phyloP scores from a whole-genome alignment of 2,797 vertebrate species.

The Bryconaethiops microstoma region DNA sequence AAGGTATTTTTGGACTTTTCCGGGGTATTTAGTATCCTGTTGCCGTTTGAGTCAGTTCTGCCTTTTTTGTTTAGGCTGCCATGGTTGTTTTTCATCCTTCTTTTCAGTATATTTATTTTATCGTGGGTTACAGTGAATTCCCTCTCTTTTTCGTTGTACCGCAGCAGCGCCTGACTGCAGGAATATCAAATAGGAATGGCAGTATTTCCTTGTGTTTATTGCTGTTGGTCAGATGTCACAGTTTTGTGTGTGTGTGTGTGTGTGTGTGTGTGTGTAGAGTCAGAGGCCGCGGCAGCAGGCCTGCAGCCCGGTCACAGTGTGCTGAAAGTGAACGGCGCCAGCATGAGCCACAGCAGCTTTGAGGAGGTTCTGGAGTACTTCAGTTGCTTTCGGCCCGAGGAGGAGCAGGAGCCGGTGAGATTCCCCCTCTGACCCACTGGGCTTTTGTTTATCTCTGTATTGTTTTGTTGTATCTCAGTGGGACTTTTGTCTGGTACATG shows the following conservation, averaged over 20 bases:
- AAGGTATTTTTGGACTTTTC: conserved; percentile 22
- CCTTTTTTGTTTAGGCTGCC: conserved; percentile 26
- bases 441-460: not conserved
- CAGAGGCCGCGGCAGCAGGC: conserved; percentile 84
- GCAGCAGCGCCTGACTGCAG: not conserved
- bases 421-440: not conserved
- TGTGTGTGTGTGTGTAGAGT: conserved; percentile 74
- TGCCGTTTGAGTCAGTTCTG: not conserved
- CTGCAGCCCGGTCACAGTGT: conserved; percentile 94
- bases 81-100: not conserved
- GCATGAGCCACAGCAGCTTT: conserved; percentile 78
- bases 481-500: too few species aligned
- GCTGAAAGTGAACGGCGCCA: conserved; percentile 92
- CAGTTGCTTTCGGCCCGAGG: conserved; percentile 79
- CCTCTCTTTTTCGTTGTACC: not conserved
- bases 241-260: not conserved
- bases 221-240: not conserved
- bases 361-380: conserved; percentile 93
- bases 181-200: not conserved
- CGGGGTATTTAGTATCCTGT: not conserved
- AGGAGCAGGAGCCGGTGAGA: conserved; percentile 83
- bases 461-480: not conserved
- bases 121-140: not conserved
- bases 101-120: conserved; percentile 11
- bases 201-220: not conserved